Base-by-base conservation (phyloP, 1,140 invertebrate species). In the Babylonia areolata region DNA sequence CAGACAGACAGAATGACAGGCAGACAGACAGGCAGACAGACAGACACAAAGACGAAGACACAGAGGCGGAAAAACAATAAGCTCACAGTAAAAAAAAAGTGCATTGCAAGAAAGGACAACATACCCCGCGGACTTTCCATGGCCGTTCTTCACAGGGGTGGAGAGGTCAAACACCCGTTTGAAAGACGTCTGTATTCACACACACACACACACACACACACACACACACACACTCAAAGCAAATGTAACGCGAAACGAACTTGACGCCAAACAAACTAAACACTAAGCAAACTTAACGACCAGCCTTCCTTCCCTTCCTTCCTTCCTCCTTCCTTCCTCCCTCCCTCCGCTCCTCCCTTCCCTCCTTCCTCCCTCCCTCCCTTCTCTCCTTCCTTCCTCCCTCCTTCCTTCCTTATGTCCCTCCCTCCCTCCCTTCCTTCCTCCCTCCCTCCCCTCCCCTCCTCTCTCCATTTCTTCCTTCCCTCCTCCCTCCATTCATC, bases 111-210 rank as follows among this genome's bases (percentile, higher is more conserved):
- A 40, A 31, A 31, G 37, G 46, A 71, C 17, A 11, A 40, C 31
- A 28, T 39, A 84, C 82, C 54, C 39, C n/a, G 73, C 2, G 23
- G 69, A 83, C 28, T 58, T 75, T n/a, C 86, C 87, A 46, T 91
- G 89, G 15, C 90, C 90, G 77, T 91, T 90, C 78, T 88, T 89
- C 39, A 89, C 37, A 9, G 90, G 90, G 42, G 83, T 90, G 31
- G 85, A 88, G 23, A 91, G 58, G 71, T 91, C 90, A 54, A 91
- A 91, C 1, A 90, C 87, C 78, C 89, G 89, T 54, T 89, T 90
- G 83, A 91, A 91, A 15, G 88, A 87, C 15, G 86, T 88, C 90
- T 91, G 89, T 85, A 86, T n/a, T n/a, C n/a, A 69, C 64, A 28
- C 3, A 28, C 11, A 69, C 64, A n/a, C 64, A 69, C 11, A 69